Evolutionary conservation across 2,113 vertebrate species (phyloP), one percentile per base, ranked within the genome.

Genomic region (Pelodiscus sinensis): DNA sequence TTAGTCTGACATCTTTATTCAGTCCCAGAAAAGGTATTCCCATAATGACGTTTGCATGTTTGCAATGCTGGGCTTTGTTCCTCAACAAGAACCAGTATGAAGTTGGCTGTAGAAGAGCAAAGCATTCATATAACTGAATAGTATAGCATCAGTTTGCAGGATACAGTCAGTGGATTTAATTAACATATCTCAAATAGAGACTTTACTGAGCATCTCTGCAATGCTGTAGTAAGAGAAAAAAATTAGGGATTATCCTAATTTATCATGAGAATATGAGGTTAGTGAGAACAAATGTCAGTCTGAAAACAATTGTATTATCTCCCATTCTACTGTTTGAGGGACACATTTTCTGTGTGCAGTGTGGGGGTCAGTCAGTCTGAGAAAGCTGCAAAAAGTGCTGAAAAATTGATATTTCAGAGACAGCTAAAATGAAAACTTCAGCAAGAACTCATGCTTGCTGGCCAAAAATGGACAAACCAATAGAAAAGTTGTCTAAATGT

Each of bases 1-100:
- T 87, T 71, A 79, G 85, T 65, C 62, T 87, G 90, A 91, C 90
- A 83, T 91, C 90, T 91, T 87, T 83, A 91, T 91, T 91, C 80
- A 91, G 84, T 38, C 62, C 80, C 80, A 68, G 80, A 91, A 86
- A 86, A 91, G 86, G 86, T 87, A 91, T 91, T 91, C 82, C 85
- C 86, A 91, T 79, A 91, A 91, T 83, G 80, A 68, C 80, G 79
- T 55, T 57, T 82, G 58, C 57, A 83, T 38, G 60, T 35, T 87
- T 87, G 80, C 78, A 91, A 91, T 77, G 35, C 35, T 22, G 27
- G 71, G 22, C 79, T 87, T 54, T 82, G 80, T 52, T 75, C 38
- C 51, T 82, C 57, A 65, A 25, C 62, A 79, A 86, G 82, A 25
- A 79, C 78, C 80, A 82, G 31, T 29, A 91, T 54, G 24, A 27